Conservation (phyloP, 2,888 invertebrate genomes). For the Lapara coniferarum region DNA sequence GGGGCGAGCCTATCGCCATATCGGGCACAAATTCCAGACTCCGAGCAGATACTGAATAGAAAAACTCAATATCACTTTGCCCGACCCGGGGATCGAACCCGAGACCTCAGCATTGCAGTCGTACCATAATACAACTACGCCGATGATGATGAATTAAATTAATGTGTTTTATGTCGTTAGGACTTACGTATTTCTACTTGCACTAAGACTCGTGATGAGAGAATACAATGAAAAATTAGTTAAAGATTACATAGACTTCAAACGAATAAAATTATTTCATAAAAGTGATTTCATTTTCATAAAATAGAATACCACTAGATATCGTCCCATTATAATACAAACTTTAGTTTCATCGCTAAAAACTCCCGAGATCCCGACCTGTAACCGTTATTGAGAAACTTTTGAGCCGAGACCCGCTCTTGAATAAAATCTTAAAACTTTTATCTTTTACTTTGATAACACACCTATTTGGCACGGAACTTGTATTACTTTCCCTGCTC, state of each 20-base stretch:
- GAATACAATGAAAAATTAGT: too few species aligned
- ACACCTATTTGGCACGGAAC: constrained; percentile 57
- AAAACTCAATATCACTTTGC: too few species aligned
- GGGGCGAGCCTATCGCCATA: too few species aligned
- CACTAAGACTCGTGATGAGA: background rate
- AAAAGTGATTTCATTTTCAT: background rate
- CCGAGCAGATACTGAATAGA: too few species aligned
- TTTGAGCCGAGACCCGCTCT: constrained; percentile 56
- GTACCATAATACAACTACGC: too few species aligned
- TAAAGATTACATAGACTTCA: too few species aligned
- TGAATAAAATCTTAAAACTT: constrained; percentile 77
- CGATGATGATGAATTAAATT: too few species aligned
- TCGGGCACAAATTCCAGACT: too few species aligned
- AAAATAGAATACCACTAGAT: constrained; percentile 23
- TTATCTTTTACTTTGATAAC: constrained; percentile 71
- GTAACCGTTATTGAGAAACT: constrained; percentile 65
- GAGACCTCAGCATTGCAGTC: too few species aligned
- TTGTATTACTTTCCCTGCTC: constrained; percentile 50
- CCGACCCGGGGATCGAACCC: too few species aligned
- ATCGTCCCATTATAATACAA: constrained; percentile 29
- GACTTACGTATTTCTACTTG: background rate
- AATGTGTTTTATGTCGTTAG: constrained; percentile 22
- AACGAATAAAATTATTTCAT: too few species aligned
- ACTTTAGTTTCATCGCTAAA: constrained; percentile 38
- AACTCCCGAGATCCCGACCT: constrained; percentile 37